Conservation (phyloP, 2,888 invertebrate genomes). For the Phyto melanocephala region DNA sequence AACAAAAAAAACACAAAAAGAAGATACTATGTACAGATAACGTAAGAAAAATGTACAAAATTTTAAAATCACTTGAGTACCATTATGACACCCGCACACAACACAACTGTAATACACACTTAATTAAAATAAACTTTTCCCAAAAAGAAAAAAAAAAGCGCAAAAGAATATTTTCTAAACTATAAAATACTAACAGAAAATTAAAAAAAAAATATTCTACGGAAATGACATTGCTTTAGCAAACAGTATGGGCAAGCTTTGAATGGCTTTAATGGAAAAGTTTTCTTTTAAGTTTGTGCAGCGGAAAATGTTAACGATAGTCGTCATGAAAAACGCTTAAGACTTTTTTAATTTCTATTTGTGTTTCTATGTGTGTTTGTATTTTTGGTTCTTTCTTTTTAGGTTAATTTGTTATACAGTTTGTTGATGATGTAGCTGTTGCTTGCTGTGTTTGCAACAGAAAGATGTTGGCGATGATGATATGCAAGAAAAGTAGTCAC, state of each 20-base stretch:
- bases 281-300: neutral
- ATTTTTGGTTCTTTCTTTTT: constrained; percentile 19
- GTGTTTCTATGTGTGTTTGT: neutral
- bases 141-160: neutral
- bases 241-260: neutral
- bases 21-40: neutral
- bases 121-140: constrained; percentile 62
- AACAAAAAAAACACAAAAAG: neutral
- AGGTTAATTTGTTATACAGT: constrained; percentile 41
- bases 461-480: constrained; percentile 43
- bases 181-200: neutral
- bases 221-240: neutral
- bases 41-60: constrained; percentile 34
- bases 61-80: constrained; percentile 58
- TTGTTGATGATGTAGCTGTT: constrained; percentile 3
- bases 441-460: constrained; percentile 10
- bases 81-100: constrained; percentile 51
- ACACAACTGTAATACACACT: constrained; percentile 51
- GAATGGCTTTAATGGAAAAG: neutral
- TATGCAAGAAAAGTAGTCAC: constrained; percentile 62
- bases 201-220: neutral
- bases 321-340: constrained; percentile 24
- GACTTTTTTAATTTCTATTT: constrained; percentile 40
- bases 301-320: neutral
- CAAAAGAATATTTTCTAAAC: neutral